Evolutionary conservation across 1,140 invertebrate genomes (phyloP).

Genomic region (Xylocopa sonorina): DNA sequence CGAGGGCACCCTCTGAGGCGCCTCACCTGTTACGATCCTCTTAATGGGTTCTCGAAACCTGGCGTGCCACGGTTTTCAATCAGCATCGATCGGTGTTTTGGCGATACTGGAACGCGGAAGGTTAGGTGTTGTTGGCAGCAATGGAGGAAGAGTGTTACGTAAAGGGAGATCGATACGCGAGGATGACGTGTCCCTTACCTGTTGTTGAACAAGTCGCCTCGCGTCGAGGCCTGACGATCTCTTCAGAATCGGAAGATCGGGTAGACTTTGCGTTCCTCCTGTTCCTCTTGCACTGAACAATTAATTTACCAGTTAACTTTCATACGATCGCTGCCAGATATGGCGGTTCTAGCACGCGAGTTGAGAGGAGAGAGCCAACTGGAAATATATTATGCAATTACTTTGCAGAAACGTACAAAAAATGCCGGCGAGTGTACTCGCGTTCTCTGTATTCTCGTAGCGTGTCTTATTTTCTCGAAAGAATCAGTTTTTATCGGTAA

Average conservation of each 20-base stretch:
- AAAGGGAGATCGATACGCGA: conserved; percentile 15
- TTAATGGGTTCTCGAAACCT: background rate
- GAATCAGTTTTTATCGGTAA: background rate
- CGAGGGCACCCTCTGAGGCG: no score
- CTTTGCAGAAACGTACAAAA: no score
- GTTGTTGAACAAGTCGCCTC: background rate
- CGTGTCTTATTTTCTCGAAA: no score
- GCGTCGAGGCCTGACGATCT: background rate
- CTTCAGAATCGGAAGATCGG: background rate
- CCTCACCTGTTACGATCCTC: background rate
- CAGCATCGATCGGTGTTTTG: background rate
- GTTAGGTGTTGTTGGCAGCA: background rate
- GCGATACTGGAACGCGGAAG: background rate
- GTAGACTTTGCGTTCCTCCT: no score
- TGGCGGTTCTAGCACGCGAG: background rate
- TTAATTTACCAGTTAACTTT: no score
- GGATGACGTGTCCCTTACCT: background rate
- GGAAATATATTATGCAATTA: background rate
- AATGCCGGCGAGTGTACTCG: no score
- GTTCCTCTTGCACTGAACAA: no score
- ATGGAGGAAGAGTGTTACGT: background rate
- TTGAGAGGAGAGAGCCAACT: no score
- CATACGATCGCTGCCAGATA: background rate
- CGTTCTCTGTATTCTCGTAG: no score
- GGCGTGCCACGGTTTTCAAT: background rate